A percentile compares a stretch with the other conserved stretches of the same genome.
phyloP scores from a whole-genome alignment of 2,113 vertebrate genomes.

The Alexandromys fortis region DNA sequence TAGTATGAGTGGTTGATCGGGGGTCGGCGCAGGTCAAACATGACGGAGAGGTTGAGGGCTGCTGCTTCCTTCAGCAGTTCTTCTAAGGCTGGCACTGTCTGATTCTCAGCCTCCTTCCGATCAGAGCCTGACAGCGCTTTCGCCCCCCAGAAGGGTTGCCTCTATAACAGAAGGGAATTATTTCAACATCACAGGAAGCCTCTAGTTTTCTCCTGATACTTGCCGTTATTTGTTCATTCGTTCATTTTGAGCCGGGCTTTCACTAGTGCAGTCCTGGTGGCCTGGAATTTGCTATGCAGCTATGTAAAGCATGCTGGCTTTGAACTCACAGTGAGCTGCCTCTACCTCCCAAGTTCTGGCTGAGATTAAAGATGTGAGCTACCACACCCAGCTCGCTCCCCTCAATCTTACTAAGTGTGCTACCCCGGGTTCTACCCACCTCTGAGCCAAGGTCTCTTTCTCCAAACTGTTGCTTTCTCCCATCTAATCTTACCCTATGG shows the following conservation, averaged over 20 bases:
- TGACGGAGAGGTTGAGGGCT: slow-evolving; percentile 87
- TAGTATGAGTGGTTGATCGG: slow-evolving; percentile 82
- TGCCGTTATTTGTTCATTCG: background rate
- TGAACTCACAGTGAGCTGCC: background rate
- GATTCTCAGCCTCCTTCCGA: slow-evolving; percentile 72
- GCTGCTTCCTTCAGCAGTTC: slow-evolving; percentile 85
- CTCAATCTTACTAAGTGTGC: background rate
- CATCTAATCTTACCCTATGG: slow-evolving; percentile 20
- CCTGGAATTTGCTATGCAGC: background rate
- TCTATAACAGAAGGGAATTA: slow-evolving; percentile 82
- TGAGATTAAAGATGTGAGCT: background rate
- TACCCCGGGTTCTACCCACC: background rate
- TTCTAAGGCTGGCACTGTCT: slow-evolving; percentile 87
- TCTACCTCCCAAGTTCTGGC: background rate
- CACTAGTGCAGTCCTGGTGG: background rate
- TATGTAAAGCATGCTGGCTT: background rate
- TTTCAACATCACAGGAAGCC: slow-evolving; percentile 46
- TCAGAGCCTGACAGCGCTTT: slow-evolving; percentile 85
- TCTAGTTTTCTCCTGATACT: background rate
- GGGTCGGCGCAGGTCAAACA: slow-evolving; percentile 92
- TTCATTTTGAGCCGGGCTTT: background rate
- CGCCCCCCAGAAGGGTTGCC: slow-evolving; percentile 87
- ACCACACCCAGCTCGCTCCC: background rate
- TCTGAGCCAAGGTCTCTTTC: slow-evolving; percentile 14
- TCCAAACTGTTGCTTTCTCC: slow-evolving; percentile 3